Conservation (phyloP, 2,888 invertebrate species). For the Rhingia campestris region DNA sequence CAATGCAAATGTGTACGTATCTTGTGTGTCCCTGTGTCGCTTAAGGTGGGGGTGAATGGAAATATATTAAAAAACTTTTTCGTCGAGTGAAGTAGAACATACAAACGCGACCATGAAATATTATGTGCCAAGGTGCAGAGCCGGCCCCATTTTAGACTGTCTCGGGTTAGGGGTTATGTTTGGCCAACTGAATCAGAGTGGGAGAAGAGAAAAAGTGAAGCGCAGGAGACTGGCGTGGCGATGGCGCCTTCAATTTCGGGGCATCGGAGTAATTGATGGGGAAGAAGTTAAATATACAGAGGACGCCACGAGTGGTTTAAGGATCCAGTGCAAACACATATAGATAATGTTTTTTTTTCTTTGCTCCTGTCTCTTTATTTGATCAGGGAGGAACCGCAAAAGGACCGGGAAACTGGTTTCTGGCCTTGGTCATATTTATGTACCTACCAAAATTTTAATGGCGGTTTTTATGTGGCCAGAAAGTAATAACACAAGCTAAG, state of each 20-base stretch:
- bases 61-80: conserved; percentile 73
- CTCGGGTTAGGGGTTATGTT: conserved; percentile 33
- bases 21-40: conserved; percentile 57
- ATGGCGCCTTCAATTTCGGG: conserved; percentile 55
- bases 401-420: conserved; percentile 19
- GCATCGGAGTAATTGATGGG: conserved; percentile 61
- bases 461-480: conserved; percentile 62
- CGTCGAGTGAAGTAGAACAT: conserved; percentile 61
- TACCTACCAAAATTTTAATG: conserved; percentile 49
- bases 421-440: conserved; percentile 57
- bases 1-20: conserved; percentile 53
- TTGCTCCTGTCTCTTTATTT: conserved; percentile 8
- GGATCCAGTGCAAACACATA: conserved; percentile 47
- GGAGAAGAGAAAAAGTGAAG: conserved; percentile 9
- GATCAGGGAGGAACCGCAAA: conserved; percentile 34
- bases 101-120: conserved; percentile 68
- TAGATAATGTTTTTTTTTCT: background rate
- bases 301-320: conserved; percentile 50
- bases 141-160: conserved; percentile 40
- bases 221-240: conserved; percentile 6
- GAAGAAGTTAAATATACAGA: conserved; percentile 60
- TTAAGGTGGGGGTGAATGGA: conserved; percentile 35
- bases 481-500: conserved; percentile 51
- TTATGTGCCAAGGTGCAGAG: conserved; percentile 72
- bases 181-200: background rate